Evolutionary conservation across 1,140 invertebrate genomes (phyloP).

Genomic region (Diorhabda sublineata): DNA sequence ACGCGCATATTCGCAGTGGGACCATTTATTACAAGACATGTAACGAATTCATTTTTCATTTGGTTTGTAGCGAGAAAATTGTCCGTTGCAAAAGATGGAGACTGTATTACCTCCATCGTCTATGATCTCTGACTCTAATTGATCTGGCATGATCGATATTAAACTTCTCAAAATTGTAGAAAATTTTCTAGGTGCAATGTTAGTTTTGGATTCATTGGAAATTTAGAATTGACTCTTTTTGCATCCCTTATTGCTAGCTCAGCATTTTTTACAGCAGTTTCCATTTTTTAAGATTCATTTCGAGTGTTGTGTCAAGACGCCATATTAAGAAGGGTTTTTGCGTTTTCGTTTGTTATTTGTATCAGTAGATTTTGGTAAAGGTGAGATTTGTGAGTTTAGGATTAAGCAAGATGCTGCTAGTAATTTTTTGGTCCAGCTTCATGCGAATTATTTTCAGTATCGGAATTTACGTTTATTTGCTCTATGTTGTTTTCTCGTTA

Average conservation of each 20-base stretch:
- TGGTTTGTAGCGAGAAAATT: slow-evolving; percentile 9
- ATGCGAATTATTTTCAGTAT: neutral
- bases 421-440: neutral
- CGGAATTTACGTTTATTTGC: neutral
- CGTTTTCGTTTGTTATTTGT: neutral
- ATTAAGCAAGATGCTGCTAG: neutral
- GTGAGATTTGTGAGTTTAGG: neutral
- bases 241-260: neutral
- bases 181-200: neutral
- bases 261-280: neutral
- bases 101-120: neutral
- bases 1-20: slow-evolving; percentile 8
- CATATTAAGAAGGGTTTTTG: neutral
- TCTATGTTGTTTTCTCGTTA: neutral
- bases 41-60: slow-evolving; percentile 10
- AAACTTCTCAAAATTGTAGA: too few species aligned
- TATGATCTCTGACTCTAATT: too few species aligned
- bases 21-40: slow-evolving; percentile 8
- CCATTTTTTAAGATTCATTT: too few species aligned
- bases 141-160: too few species aligned
- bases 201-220: neutral
- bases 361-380: neutral
- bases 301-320: neutral
- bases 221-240: slow-evolving; percentile 5
- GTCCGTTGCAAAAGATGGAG: slow-evolving; percentile 10